Base-by-base conservation (phyloP, 2,888 invertebrate genomes). In the Alcis repandata region DNA sequence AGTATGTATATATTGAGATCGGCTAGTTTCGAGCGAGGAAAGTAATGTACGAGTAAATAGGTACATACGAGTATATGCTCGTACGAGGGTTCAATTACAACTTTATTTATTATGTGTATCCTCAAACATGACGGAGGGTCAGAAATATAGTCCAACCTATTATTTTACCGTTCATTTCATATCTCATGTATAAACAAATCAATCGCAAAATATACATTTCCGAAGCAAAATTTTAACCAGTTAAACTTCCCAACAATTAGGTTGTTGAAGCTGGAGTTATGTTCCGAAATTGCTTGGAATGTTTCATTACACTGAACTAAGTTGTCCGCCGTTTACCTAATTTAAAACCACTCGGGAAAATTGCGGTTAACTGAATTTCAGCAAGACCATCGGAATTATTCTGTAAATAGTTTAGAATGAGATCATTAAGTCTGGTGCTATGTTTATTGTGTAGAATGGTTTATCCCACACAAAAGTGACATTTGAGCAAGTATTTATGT, bases 211-310 rank as follows among this genome's bases (percentile, higher is more conserved):
- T 19, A 19, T 27, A 36, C 19, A 38, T 38, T 51, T 49, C 19
- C 36, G 17, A 20, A 43, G 33, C 13, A 54, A 76, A 20, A 38
- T 33, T 36, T 72, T 72, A 74, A 78, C 71, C 19, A 62, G 53
- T 56, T 56, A 1, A 76, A 77, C 71, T 75, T 67, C 68, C 41
- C 38, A 63, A 63, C 68, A 75, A 79, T 78, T 78, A 80, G 63
- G 71, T 71, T 75, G 77, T 75, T 73, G 58, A 69, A 62, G 61
- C 59, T 54, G 36, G 46, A 56, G 59, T 68, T 70, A 70, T 72
- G 71, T 66, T 76, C 69, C 66, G 63, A 74, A 74, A 74, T 72
- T 64, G 53, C 59, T 62, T 32, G 66, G 60, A 74, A 71, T 78
- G 73, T 78, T 76, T 73, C 58, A 71, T 78, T 74, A 75, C 57